Percentiles rank a stretch among this genome's conserved stretches.
These are phyloP conservation scores for Sebastes kiyomatsui DNA, from an alignment of 2,797 vertebrate genomes.

Conservation along the genomic window DNA sequence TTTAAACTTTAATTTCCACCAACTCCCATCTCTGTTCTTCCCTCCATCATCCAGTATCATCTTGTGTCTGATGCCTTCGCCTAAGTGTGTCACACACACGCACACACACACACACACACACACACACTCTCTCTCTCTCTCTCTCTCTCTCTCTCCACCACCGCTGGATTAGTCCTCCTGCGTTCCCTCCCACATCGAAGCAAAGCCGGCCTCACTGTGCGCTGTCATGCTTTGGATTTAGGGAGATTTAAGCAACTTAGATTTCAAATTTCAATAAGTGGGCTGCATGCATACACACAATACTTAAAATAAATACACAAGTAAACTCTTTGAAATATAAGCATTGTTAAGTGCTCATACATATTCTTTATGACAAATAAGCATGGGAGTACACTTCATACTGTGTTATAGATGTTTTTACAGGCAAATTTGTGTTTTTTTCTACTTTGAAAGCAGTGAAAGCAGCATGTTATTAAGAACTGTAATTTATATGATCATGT, in stretches of 20 bases:
- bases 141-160: constrained; percentile 7
- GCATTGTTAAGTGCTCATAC: background rate
- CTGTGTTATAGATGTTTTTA: background rate
- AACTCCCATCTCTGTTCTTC: background rate
- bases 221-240: constrained; percentile 11
- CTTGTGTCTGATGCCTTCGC: background rate
- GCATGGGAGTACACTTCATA: background rate
- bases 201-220: constrained; percentile 16
- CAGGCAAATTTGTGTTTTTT: background rate
- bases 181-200: constrained; percentile 32
- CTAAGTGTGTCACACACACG: background rate
- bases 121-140: background rate
- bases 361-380: background rate
- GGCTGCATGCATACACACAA: background rate
- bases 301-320: constrained; percentile 11
- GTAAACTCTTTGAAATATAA: background rate
- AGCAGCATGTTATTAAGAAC: background rate
- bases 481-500: background rate
- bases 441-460: background rate
- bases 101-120: background rate
- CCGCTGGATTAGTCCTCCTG: constrained; percentile 41
- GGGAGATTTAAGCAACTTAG: constrained; percentile 16
- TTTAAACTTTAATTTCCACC: background rate
- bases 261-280: constrained; percentile 16
- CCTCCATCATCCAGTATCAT: background rate